phyloP scores from a whole-genome alignment of 2,113 vertebrate genomes.

The Seriola rivoliana region DNA sequence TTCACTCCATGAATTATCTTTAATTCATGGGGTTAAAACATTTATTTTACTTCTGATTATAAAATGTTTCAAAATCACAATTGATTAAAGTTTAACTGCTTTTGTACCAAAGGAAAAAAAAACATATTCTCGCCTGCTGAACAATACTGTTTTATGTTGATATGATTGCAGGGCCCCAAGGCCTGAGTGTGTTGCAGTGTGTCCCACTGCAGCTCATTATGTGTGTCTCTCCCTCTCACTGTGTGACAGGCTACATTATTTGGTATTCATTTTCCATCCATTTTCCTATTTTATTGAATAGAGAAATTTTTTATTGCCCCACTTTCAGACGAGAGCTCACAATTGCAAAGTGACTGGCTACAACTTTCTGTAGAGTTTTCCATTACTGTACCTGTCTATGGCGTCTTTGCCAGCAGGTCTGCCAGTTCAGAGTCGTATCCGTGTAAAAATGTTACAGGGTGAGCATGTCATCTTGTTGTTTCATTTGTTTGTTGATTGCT shows the following conservation, averaged over 20 bases:
- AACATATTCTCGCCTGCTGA: background rate
- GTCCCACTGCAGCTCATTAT: constrained; percentile 62
- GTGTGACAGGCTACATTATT: constrained; percentile 14
- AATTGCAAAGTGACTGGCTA: background rate
- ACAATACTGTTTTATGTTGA: constrained; percentile 27
- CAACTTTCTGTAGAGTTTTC: constrained; percentile 9
- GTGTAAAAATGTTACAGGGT: background rate
- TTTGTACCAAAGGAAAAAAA: background rate
- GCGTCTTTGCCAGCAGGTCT: background rate
- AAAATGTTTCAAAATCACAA: background rate
- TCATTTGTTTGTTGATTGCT: background rate
- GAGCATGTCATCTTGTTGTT: background rate
- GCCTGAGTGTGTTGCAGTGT: constrained; percentile 3
- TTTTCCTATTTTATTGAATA: constrained; percentile 3
- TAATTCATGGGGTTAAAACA: background rate
- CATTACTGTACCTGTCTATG: background rate
- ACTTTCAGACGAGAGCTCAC: background rate
- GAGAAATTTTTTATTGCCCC: background rate
- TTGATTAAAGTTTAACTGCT: background rate
- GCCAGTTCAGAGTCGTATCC: too few relatives aligned
- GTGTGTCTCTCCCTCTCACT: background rate
- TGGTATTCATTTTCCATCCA: constrained; percentile 4
- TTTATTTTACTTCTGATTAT: background rate
- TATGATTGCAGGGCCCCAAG: background rate
- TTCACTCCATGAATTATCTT: background rate